phyloP scores from a whole-genome alignment of 64 coral and sea anemone species.

The Acropora yongei region DNA sequence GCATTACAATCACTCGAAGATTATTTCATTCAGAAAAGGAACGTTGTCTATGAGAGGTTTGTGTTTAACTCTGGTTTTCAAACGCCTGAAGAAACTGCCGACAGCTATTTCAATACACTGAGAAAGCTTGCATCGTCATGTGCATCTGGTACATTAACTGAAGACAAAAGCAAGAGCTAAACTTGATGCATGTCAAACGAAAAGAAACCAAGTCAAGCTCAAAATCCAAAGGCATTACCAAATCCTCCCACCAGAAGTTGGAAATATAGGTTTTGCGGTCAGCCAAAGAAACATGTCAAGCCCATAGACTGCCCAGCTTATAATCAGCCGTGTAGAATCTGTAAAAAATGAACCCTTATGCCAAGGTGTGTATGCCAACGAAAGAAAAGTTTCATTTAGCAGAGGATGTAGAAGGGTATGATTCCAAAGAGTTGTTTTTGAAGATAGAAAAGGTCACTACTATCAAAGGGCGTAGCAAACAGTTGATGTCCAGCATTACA shows the following conservation, averaged over 20 bases:
- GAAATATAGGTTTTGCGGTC: slow-evolving; percentile 17
- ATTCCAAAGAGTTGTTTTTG: neutral
- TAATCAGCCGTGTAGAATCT: neutral
- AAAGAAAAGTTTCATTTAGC: neutral
- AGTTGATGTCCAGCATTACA: slow-evolving; percentile 56
- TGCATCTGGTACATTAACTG: slow-evolving; percentile 34
- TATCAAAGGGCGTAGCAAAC: slow-evolving; percentile 58
- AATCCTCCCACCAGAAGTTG: neutral
- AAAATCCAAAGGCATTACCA: neutral
- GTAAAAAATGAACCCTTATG: neutral
- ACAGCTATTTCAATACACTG: slow-evolving; percentile 24
- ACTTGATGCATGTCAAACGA: neutral
- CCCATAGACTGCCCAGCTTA: slow-evolving; percentile 53
- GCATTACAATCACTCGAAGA: slow-evolving; percentile 29
- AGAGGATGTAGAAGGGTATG: neutral
- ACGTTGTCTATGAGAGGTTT: slow-evolving; percentile 59
- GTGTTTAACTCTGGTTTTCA: slow-evolving; percentile 64
- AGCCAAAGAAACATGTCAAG: slow-evolving; percentile 9
- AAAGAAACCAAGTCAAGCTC: neutral
- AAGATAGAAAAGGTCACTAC: slow-evolving; percentile 15
- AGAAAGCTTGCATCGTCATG: slow-evolving; percentile 53
- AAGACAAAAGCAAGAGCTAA: slow-evolving; percentile 1
- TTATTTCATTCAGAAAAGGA: slow-evolving; percentile 70
- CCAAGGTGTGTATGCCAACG: neutral
- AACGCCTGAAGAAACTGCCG: slow-evolving; percentile 46